Base-by-base conservation (phyloP, 2,888 invertebrate genomes). In the Epinotia ramella region DNA sequence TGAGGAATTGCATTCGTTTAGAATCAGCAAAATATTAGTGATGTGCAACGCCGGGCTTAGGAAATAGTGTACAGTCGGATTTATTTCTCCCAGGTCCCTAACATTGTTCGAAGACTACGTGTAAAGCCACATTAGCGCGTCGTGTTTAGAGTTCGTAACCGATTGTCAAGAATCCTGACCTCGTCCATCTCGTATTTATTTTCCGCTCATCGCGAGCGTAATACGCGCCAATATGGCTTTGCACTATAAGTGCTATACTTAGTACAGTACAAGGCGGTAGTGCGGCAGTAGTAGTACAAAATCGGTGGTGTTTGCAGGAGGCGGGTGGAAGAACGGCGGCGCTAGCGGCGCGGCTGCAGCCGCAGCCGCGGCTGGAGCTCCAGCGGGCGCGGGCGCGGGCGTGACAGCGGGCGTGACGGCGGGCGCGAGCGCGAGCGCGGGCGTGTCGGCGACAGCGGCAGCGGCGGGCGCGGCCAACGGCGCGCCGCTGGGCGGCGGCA, bases 251-350 rank as follows among this genome's bases (percentile, higher is more conserved):
- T 40, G 7, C 9, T 40, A 40, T 40, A 40, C 40, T 40, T 40
- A 9, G 40, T 7, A 9, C 4, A 28, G 9, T 9, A 40, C 40
- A 40, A 7, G 9, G 40, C 33, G 6, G 33, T 33, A 6, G 0
- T 9, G 40, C 40, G 40, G 40, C 40, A 40, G 40, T 46, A 46
- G 46, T 13, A 16, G 0, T 53, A 53, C 53, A n/a, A 53, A 6
- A 6, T 6, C 1, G 6, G n/a, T n/a, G 53, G 67, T 59, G 56
- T 62, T 83, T 81, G 73, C 86, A 89, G 91, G 90, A 78, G 90
- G 91, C 86, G 92, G 91, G 78, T 95, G 92, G 95, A 94, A 92
- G 90, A 93, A 91, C 89, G 94, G 90, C 83, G 87, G 85, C 53
- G 77, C 72, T 44, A 73, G 71, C 70, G 77, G 78, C 74, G 76